Conservation (phyloP, 2,888 invertebrate genomes). For the Blera fallax region DNA sequence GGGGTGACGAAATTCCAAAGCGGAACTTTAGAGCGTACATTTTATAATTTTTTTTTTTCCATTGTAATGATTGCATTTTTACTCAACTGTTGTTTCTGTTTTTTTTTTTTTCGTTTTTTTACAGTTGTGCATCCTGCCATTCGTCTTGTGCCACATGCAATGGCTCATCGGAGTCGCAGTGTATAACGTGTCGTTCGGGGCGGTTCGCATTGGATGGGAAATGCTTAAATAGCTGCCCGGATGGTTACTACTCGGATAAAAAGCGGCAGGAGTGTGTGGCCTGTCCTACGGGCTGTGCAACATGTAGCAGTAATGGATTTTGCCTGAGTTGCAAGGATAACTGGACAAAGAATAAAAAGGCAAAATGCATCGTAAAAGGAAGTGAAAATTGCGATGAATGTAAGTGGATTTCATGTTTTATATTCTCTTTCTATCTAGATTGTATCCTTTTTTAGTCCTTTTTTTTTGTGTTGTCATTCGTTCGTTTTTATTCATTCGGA, state of each 20-base stretch:
- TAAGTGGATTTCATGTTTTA: conserved; percentile 80
- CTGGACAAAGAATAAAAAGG: conserved; percentile 90
- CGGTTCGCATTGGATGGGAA: conserved; percentile 88
- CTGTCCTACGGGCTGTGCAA: conserved; percentile 90
- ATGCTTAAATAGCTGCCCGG: conserved; percentile 88
- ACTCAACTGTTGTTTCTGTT: conserved; percentile 58
- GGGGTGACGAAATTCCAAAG: conserved; percentile 13
- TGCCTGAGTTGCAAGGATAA: conserved; percentile 89
- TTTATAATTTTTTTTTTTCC: conserved; percentile 46
- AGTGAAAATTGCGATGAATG: conserved; percentile 87
- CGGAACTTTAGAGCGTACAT: conserved; percentile 14
- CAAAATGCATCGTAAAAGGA: conserved; percentile 87
- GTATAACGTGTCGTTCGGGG: conserved; percentile 90
- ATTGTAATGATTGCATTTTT: conserved; percentile 67
- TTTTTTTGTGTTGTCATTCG: conserved; percentile 13
- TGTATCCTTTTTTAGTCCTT: background rate
- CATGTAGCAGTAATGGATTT: conserved; percentile 87
- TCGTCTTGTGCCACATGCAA: conserved; percentile 90
- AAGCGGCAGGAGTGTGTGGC: conserved; percentile 89
- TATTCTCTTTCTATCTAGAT: conserved; percentile 34
- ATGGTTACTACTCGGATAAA: conserved; percentile 89
- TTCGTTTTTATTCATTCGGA: background rate
- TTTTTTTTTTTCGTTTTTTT: conserved; percentile 43
- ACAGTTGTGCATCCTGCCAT: conserved; percentile 90
- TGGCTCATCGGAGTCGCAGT: conserved; percentile 89